Base-by-base conservation (phyloP, 2,113 vertebrate species). In the Syrmaticus mikado region DNA sequence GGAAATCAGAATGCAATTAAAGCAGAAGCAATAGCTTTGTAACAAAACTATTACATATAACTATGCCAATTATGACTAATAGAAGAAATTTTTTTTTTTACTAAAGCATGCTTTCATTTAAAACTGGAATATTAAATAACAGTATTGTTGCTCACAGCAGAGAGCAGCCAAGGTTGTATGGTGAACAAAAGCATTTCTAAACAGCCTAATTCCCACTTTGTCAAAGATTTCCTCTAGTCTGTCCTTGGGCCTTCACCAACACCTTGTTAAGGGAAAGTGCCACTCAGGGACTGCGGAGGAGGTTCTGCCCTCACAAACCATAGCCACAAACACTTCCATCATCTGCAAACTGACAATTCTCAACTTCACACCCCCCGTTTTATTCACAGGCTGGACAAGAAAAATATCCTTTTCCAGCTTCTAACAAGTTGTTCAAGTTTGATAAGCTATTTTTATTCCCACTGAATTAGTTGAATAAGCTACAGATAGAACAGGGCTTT, bases 401-500 rank as follows among this genome's bases (percentile, higher is more conserved):
- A 95, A 96, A 95, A 96, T 82, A 92, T 72, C 92, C 81, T 93
- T 89, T 89, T 91, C 52, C 86, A 96, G 93, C 83, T 82, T 78
- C 74, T 94, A 95, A 90, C 46, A 79, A 92, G 83, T 94, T 65
- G 88, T n/a, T 88, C 34, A 16, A 76, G 80, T 94, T 84, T 86
- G 92, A 95, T 93, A 93, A 92, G 83, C 61, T 84, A 5, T 95
- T 95, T 94, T 65, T 55, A 76, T 82, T 95, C 89, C 81, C 27
- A 5, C 83, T 73, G 83, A 86, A 80, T 53, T 41, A 66, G 62
- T 8, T 79, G 62, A 86, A 71, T n/a, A 82, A 55, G 65, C 0
- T 60, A 83, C 18, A 43, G 20, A 79, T 48, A 96, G 83, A 96
- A 96, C n/a, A 86, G 70, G 62, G 32, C 95, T 93, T 96, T 96